phyloP scores from a whole-genome alignment of 2,113 vertebrate genomes.

The Salvator merianae region DNA sequence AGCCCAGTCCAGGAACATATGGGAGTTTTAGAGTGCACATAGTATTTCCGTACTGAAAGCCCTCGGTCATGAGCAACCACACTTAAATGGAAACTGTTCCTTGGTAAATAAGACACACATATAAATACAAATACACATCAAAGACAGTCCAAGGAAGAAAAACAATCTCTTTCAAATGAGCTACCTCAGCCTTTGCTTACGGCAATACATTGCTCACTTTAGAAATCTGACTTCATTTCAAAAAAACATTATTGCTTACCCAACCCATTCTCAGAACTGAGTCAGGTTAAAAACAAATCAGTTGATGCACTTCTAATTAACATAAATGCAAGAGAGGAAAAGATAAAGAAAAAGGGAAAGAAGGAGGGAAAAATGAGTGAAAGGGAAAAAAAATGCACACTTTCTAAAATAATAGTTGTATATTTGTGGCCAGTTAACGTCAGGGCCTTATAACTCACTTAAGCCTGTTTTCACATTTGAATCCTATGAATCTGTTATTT shows the following conservation, averaged over 20 bases:
- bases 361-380: too few species aligned
- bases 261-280: not conserved
- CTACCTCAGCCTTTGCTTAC: not conserved
- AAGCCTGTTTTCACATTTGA: not conserved
- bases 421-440: not conserved
- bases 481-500: not conserved
- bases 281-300: not conserved
- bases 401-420: conserved; percentile 9
- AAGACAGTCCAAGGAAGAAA: not conserved
- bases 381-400: too few species aligned
- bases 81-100: too few species aligned
- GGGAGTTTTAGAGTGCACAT: too few species aligned
- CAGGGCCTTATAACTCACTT: not conserved
- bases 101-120: too few species aligned
- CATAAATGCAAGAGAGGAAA: not conserved
- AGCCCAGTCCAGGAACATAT: too few species aligned
- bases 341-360: not conserved
- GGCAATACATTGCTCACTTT: not conserved
- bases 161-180: not conserved
- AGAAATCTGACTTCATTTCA: not conserved
- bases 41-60: too few species aligned
- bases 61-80: too few species aligned
- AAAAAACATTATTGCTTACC: not conserved
- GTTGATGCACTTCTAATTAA: not conserved
- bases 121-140: too few species aligned